A percentile compares a stretch with the other conserved stretches of the same genome.
Evolutionary conservation across 1,140 invertebrate species (phyloP).

Genomic region (Bemisia tabaci): DNA sequence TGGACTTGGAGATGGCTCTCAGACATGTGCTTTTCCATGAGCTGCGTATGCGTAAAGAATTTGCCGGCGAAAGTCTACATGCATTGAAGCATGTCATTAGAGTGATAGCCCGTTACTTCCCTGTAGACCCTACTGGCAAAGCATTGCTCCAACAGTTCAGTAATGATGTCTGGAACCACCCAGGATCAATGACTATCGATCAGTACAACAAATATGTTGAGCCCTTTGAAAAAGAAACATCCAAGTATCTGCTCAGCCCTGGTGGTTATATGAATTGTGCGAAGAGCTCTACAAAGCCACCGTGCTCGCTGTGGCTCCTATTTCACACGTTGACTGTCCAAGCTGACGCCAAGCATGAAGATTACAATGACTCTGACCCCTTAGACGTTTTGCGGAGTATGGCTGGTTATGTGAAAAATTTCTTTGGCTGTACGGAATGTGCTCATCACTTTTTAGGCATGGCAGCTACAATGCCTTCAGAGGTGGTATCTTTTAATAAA

Average conservation of each 20-base stretch:
- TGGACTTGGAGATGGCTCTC: slow-evolving; percentile 72
- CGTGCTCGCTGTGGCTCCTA: slow-evolving; percentile 88
- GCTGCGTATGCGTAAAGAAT: slow-evolving; percentile 48
- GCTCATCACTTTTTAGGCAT: slow-evolving; percentile 71
- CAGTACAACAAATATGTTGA: not conserved
- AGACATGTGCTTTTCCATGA: slow-evolving; percentile 67
- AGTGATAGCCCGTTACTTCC: slow-evolving; percentile 57
- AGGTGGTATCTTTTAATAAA: slow-evolving; percentile 53
- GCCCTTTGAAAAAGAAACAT: not conserved
- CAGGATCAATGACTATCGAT: not conserved
- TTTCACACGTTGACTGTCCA: slow-evolving; percentile 88
- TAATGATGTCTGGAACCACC: slow-evolving; percentile 22
- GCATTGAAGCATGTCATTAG: slow-evolving; percentile 59
- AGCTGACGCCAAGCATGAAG: slow-evolving; percentile 37
- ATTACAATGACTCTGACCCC: slow-evolving; percentile 33
- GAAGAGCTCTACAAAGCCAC: slow-evolving; percentile 74
- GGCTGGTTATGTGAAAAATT: slow-evolving; percentile 76
- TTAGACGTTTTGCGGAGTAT: slow-evolving; percentile 63
- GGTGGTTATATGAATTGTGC: slow-evolving; percentile 32
- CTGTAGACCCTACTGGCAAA: slow-evolving; percentile 46
- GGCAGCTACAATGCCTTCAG: slow-evolving; percentile 51
- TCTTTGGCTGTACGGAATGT: slow-evolving; percentile 90
- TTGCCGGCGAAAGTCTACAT: slow-evolving; percentile 50
- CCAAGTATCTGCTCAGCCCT: not conserved
- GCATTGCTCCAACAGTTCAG: slow-evolving; percentile 44